Base-by-base conservation (phyloP, 2,797 vertebrate species). In the Argya squamiceps region DNA sequence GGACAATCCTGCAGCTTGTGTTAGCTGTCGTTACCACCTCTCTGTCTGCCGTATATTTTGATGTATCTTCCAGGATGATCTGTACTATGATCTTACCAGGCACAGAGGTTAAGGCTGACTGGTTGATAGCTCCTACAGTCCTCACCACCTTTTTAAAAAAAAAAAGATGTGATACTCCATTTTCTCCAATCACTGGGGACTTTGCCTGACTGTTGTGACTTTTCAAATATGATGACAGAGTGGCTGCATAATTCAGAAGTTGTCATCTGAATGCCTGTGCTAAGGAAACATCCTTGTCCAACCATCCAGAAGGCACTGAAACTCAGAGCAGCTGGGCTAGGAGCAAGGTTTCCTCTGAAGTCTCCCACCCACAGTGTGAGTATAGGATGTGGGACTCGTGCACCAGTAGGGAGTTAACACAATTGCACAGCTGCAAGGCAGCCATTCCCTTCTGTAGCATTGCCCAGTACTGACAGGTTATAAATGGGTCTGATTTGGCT, bases 151-250 rank as follows among this genome's bases (percentile, higher is more conserved):
- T 53, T 49, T 17, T 43, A 18, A 17, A 1, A 32, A 68, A 68
- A 75, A 68, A 34, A 8, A 26, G 24, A 3, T 55, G 14, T 9
- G 16, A 39, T 75, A 30, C 10, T 56, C 63, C 37, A 18, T 56
- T 85, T 81, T 52, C 11, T 83, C 7, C n/a, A 56, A 37, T 44
- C n/a, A 44, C 49, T 56, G 56, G 11, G n/a, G 27, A 8, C 27
- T 44, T 37, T 50, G 9, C 63, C 20, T 39, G 47, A 46, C 34
- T 29, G 29, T 39, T 0, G 0, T 49, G 56, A 64, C 39, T 73
- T 65, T 41, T 36, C 62, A 79, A 18, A n/a, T 55, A n/a, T 2
- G 26, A 20, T 20, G 34, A 46, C 49, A 55, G 30, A 43, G 24
- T 6, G 15, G 41, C 56, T 85, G 65, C 26, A 8, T 37, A 78